Evolutionary conservation across 2,113 vertebrate species (phyloP), one percentile per base, ranked within the genome.

Genomic region (Sander vitreus): DNA sequence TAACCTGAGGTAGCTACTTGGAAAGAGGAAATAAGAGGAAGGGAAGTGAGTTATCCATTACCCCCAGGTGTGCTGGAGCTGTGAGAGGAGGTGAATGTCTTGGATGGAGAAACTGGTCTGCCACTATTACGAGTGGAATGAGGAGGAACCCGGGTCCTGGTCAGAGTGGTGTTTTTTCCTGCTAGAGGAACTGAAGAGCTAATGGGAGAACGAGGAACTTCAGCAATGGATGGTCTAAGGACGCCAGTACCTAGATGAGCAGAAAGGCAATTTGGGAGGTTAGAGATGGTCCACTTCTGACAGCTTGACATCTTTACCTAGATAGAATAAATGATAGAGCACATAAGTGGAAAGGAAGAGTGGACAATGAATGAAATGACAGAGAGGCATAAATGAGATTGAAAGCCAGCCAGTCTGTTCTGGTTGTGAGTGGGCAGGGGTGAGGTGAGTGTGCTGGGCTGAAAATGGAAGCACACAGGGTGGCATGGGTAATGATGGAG

Each of bases 231-330:
- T 27, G 85, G 39, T 68, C 64, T 82, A 16, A 4, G 65, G 81
- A 70, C 23, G 10, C 76, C 84, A 53, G 85, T 80, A 83, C 92
- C 95, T 96, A 94, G 39, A 93, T 84, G 75, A 87, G 85, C 64
- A 94, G 73, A 94, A 81, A 93, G 47, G 84, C 51, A 87, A 65
- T 90, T 71, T 21, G 21, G 54, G 30, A 67, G 73, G 75, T 85
- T 89, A 88, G 55, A 19, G 39, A 45, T 23, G 43, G 67, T 86
- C 75, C 60, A 76, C 36, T 27, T 74, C 47, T 23, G 36, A 53
- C 50, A 75, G 36, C 21, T 58, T 58, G 55, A 63, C 51, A 54
- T 75, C 65, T 77, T 87, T 76, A 85, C 87, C 90, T 90, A 55
- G 77, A 80, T 85, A 76, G 84, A 88, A 90, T 55, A 88, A 91